Conservation (phyloP, 1,140 invertebrate species). For the Nilaparvata lugens region DNA sequence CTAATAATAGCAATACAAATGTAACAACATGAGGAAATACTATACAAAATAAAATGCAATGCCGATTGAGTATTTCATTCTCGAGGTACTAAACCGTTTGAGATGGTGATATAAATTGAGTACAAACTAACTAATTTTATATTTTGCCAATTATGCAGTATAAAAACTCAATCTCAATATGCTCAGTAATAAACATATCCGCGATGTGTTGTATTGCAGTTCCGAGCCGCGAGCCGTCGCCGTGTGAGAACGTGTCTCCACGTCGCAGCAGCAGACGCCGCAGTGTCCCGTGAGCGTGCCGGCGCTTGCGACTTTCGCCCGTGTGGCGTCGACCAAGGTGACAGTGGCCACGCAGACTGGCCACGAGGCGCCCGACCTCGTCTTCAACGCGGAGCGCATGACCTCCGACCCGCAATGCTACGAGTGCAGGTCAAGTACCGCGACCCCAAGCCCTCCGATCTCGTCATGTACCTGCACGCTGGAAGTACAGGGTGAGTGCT, state of each 20-base stretch:
- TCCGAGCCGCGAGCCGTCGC: constrained; percentile 47
- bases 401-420: constrained; percentile 79
- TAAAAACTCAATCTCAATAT: no score
- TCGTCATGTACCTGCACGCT: constrained; percentile 95
- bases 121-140: no score
- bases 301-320: constrained; percentile 4
- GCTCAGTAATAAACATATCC: no score
- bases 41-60: no score
- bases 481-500: constrained; percentile 35
- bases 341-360: constrained; percentile 76
- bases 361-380: constrained; percentile 55
- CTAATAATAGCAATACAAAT: no score
- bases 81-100: no score
- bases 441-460: constrained; percentile 80
- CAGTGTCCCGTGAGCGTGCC: constrained; percentile 14
- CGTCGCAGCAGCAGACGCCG: constrained; percentile 13
- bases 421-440: constrained; percentile 82
- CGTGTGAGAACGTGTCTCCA: constrained; percentile 40
- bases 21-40: no score
- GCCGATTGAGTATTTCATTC: no score
- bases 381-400: constrained; percentile 64
- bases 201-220: constrained; percentile 12
- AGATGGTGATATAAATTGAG: no score
- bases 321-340: constrained; percentile 39
- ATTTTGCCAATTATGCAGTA: no score